Conservation (phyloP, 2,113 vertebrate species). For the Periophthalmodon schlosseri region DNA sequence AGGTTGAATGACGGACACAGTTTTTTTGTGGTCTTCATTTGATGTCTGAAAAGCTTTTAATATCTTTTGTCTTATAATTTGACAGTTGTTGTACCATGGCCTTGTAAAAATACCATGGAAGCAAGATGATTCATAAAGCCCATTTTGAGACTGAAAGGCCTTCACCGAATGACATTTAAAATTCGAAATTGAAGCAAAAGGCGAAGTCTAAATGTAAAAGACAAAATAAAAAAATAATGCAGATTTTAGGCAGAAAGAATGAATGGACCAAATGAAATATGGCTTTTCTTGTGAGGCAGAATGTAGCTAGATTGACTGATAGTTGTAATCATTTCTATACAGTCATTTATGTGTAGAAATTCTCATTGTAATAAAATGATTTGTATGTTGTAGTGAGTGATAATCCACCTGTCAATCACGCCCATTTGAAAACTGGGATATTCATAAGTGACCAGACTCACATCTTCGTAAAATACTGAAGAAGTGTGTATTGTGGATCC, state of each 20-base stretch:
- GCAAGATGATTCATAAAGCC: not conserved
- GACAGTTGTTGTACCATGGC: not conserved
- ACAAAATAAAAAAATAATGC: not conserved
- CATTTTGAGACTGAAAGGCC: not conserved
- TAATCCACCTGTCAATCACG: too few species aligned
- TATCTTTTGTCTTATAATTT: not conserved
- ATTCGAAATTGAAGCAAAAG: not conserved
- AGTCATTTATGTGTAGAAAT: not conserved
- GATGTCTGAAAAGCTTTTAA: constrained; percentile 13
- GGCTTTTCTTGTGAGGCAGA: not conserved
- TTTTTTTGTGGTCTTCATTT: not conserved
- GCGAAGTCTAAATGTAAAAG: not conserved
- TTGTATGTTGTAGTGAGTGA: too few species aligned
- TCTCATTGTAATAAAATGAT: too few species aligned
- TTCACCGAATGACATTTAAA: not conserved
- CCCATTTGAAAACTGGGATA: too few species aligned
- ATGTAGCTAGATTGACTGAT: not conserved
- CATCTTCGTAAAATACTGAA: too few species aligned
- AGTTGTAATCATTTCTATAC: not conserved
- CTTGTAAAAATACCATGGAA: constrained; percentile 10
- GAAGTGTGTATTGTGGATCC: too few species aligned
- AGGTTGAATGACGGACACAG: not conserved
- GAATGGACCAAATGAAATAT: too few species aligned
- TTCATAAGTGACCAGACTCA: too few species aligned
- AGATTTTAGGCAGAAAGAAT: not conserved